Conservation (phyloP, 1,140 invertebrate genomes). For the Halotydeus destructor region DNA sequence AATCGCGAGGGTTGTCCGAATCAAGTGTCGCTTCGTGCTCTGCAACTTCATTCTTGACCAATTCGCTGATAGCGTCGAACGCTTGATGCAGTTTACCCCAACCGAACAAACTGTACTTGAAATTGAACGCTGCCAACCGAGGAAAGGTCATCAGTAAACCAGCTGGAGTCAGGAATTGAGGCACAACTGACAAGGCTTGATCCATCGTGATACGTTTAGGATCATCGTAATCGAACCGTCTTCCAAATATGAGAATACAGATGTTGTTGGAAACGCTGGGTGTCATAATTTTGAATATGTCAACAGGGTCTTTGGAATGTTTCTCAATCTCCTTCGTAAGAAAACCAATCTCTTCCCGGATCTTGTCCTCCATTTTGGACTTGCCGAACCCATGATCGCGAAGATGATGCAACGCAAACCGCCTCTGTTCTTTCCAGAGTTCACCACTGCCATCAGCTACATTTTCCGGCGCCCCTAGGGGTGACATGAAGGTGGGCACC, state of each 20-base stretch:
- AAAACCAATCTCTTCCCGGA: conserved; percentile 24
- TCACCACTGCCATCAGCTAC: conserved; percentile 15
- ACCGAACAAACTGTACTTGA: not conserved
- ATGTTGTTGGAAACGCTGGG: conserved; percentile 16
- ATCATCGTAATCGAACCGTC: conserved; percentile 15
- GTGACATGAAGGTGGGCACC: not conserved
- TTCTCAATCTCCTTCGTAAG: conserved; percentile 1
- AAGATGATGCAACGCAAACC: conserved; percentile 46
- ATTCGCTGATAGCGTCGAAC: not conserved
- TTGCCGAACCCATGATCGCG: conserved; percentile 49
- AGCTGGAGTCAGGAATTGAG: conserved; percentile 9
- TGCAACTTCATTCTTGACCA: conserved; percentile 34
- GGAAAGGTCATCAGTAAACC: conserved; percentile 1
- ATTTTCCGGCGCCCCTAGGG: conserved; percentile 8
- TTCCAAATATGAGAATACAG: conserved; percentile 14
- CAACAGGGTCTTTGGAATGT: not conserved
- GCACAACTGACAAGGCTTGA: conserved; percentile 9
- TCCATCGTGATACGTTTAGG: conserved; percentile 5
- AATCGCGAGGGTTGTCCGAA: conserved; percentile 40
- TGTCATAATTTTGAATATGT: not conserved
- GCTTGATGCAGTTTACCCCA: not conserved
- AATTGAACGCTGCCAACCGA: not conserved
- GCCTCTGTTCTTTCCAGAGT: conserved; percentile 58
- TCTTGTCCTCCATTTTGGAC: conserved; percentile 26
- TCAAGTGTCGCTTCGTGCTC: conserved; percentile 39